Base-by-base conservation (phyloP, 2,113 vertebrate species). In the Peromyscus californicus region DNA sequence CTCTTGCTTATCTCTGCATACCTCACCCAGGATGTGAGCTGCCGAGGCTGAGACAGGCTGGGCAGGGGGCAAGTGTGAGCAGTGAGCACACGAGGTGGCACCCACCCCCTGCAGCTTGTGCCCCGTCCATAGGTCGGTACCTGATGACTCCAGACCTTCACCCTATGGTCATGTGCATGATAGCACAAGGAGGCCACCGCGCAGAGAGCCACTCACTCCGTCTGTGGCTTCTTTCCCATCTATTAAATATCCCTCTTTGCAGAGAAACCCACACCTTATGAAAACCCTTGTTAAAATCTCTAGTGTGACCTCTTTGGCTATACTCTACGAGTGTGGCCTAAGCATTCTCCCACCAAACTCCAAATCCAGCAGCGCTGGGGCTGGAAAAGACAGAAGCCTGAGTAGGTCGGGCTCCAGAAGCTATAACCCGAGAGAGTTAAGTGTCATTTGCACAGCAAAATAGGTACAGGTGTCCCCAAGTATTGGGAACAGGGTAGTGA, bases 1-100 rank as follows among this genome's bases (percentile, higher is more conserved):
- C 98, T 99, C 99, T 97, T 99, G 99, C 98, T 99, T 99, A 97
- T 99, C 99, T 91, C 99, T 98, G 98, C 99, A 99, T 80, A 99
- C 99, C 98, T 99, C 99, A 16, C 99, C 99, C 97, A 99, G 98
- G 96, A 99, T 98, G 61, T 99, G 99, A 36, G 99, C 99, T 0
- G 99, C 98, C 12, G 99, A 99, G 1, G 99, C 99, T 0, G 99
- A 99, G 96, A 99, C 99, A 0, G 99, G 99, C 99, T 99, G 98
- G 48, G 63, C 12, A 54, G 57, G 95, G 59, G 95, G 97, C 96
- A 2, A 1, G 33, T 79, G 51, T 79, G 51, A 72, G 11, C 2
- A n/a, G 59, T 24, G 11, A 48, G 57, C 39, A 10, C 15, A 4
- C 1, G 3, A 39, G 2, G 22, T 12, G 31, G 26, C 31, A 45